Evolutionary conservation across 2,113 vertebrate species (phyloP), one percentile per base, ranked within the genome.

Genomic region (Ascaphus truei): DNA sequence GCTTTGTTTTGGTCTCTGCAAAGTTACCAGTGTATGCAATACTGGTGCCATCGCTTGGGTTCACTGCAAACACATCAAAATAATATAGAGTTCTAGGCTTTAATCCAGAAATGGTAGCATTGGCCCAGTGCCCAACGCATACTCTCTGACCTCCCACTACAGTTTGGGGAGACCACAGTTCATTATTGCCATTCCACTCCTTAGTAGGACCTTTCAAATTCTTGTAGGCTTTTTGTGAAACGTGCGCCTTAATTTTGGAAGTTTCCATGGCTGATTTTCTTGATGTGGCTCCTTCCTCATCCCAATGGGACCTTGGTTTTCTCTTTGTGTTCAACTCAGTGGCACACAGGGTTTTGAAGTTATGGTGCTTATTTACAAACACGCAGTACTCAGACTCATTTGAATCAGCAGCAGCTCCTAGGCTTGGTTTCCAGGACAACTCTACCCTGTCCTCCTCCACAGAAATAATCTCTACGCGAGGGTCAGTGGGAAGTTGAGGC

Each of bases 301-400:
- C 13, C 23, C 58, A 30, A n/a, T 13, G 10, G 5, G 26, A 4
- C 6, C 25, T 9, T 5, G 22, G 20, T 26, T 31, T 23, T 18
- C 16, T 41, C 34, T 27, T 55, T 27, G 2, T 23, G 33, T 39
- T 52, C 9, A 43, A 36, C 31, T 66, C 61, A 5, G 53, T 64
- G 36, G 67, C 73, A 22, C 73, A 75, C 9, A 72, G 18, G n/a
- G 60, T 75, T 52, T 75, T 75, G 34, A 58, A 58, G 47, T 75
- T 75, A 20, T 75, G 67, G 31, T 51, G 29, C 27, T 51, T 41
- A 37, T 65, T 75, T n/a, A 72, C 25, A 10, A 75, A 62, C 10
- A 72, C 27, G 7, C 73, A 75, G 33, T 72, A 75, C 7, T 60
- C 50, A n/a, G 62, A 1, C 15, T 51, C 26, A 1, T 25, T 8